A percentile compares a stretch with the other conserved stretches of the same genome.
Evolutionary conservation across 2,113 vertebrate genomes (phyloP).

Genomic region (Indicator maculatus): DNA sequence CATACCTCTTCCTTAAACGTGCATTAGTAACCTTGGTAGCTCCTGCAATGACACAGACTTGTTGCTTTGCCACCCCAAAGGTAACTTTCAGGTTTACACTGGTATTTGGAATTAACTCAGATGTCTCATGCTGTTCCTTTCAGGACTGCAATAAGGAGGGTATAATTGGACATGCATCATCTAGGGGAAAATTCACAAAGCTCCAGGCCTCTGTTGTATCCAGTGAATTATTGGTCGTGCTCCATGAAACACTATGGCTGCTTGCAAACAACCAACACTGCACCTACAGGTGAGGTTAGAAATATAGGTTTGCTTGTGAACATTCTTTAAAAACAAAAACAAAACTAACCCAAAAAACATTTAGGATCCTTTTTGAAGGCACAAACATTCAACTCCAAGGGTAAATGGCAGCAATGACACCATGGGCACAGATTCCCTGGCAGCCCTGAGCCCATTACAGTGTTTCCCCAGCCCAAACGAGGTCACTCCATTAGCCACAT

Average conservation of each 20-base stretch:
- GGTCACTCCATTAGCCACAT: neutral
- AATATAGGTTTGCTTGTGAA: neutral
- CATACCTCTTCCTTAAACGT: neutral
- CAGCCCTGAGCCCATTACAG: rapidly evolving
- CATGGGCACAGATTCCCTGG: neutral
- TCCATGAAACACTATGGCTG: neutral
- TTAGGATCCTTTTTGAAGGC: neutral
- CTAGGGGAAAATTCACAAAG: neutral
- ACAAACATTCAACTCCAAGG: neutral
- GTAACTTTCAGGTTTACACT: neutral
- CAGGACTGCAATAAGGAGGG: neutral
- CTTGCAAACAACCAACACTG: neutral
- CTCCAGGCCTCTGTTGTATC: rapidly evolving
- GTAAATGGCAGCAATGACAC: neutral
- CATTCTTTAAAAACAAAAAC: too few relatives aligned
- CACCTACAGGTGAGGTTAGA: neutral
- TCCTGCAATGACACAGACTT: neutral
- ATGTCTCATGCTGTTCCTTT: rapidly evolving
- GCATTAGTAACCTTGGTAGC: neutral
- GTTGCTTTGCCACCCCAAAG: neutral
- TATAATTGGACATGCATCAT: neutral
- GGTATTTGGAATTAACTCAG: neutral
- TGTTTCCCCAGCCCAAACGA: neutral
- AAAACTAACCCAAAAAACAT: too few relatives aligned
- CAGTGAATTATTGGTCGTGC: neutral